Conservation (phyloP, 1,140 invertebrate genomes). For the Platyscapa corneri region DNA sequence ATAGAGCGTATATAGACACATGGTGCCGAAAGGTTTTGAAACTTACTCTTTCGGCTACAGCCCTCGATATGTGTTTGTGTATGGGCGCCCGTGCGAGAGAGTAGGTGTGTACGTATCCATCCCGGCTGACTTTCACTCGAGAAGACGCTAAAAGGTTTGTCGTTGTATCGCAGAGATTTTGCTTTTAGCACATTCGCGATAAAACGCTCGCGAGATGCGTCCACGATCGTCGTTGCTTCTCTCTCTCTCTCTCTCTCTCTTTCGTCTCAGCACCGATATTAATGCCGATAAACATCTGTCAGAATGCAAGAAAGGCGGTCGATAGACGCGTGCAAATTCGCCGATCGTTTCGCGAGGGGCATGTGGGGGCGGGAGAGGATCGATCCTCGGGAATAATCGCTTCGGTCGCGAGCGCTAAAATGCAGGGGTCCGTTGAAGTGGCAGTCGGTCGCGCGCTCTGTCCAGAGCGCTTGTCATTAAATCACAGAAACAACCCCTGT, state of each 20-base stretch:
- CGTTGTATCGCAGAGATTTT: slow-evolving; percentile 73
- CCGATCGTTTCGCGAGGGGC: neutral
- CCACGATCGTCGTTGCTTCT: slow-evolving; percentile 28
- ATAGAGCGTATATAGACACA: neutral
- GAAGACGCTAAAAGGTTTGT: slow-evolving; percentile 73
- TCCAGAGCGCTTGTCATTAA: slow-evolving; percentile 65
- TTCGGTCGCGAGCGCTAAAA: neutral
- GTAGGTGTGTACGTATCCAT: slow-evolving; percentile 11
- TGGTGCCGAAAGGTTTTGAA: neutral
- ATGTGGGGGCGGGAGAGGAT: neutral
- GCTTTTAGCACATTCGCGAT: slow-evolving; percentile 74
- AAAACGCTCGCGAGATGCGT: slow-evolving; percentile 66
- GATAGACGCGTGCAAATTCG: neutral
- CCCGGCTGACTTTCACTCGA: slow-evolving; percentile 69
- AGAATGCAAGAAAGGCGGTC: neutral
- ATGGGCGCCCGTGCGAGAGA: slow-evolving; percentile 19
- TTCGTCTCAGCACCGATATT: slow-evolving; percentile 57
- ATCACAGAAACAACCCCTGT: slow-evolving; percentile 74
- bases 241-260: slow-evolving; percentile 41
- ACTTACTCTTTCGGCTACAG: slow-evolving; percentile 58
- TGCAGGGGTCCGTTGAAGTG: neutral
- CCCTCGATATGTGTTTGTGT: slow-evolving; percentile 49
- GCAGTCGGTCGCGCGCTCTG: neutral
- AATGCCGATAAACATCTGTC: slow-evolving; percentile 66
- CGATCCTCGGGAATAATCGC: neutral